These are phyloP conservation scores for Porites lutea DNA, from an alignment of 64 coral and sea anemone genomes.

Conservation along the genomic window DNA sequence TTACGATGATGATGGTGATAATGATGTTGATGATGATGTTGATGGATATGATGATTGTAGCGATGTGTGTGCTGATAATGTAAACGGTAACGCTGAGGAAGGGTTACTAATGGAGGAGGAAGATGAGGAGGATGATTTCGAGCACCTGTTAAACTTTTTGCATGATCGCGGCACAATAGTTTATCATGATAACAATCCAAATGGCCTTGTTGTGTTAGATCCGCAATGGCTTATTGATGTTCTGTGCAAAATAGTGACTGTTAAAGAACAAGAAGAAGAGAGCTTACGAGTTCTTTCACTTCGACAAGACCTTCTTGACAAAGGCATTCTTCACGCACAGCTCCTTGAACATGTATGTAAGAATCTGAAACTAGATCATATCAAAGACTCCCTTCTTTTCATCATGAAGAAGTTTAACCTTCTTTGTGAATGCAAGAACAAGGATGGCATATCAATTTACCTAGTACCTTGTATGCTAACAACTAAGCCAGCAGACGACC, in stretches of 20 bases:
- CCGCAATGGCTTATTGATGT: conserved; percentile 33
- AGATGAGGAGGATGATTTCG: conserved; percentile 3
- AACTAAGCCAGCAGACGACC: background rate
- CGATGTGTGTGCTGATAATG: background rate
- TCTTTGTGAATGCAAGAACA: conserved; percentile 16
- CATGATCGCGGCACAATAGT: conserved; percentile 43
- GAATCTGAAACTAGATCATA: background rate
- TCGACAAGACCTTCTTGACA: conserved; percentile 6
- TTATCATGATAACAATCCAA: background rate
- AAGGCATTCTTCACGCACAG: conserved; percentile 4
- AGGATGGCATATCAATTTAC: background rate
- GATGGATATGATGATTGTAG: background rate
- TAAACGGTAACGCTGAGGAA: background rate
- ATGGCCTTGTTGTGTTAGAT: conserved; percentile 7
- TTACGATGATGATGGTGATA: background rate
- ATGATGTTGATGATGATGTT: background rate
- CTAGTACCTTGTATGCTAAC: conserved; percentile 34
- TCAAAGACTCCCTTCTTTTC: conserved; percentile 28
- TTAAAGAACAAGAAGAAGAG: conserved; percentile 15
- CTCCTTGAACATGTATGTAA: conserved; percentile 23
- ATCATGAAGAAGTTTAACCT: conserved; percentile 40
- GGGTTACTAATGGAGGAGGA: background rate
- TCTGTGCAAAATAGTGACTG: conserved; percentile 14
- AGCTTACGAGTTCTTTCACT: background rate
- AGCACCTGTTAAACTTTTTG: conserved; percentile 27